Conservation (phyloP, 2,888 invertebrate genomes). For the Hoplodrina blanda region DNA sequence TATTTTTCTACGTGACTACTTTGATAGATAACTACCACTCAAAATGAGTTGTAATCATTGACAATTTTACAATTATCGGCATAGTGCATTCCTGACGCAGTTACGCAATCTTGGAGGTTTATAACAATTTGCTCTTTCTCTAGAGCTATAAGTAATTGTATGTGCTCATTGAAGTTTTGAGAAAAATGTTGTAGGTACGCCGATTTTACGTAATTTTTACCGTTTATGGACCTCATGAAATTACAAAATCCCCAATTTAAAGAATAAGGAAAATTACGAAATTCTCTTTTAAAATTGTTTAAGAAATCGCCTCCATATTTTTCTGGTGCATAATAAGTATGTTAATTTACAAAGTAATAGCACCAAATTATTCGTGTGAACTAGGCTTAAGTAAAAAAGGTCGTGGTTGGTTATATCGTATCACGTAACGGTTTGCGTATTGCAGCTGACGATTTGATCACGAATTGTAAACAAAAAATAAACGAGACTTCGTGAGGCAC, state of each 20-base stretch:
- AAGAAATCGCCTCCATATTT: conserved; percentile 43
- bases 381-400: conserved; percentile 63
- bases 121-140: conserved; percentile 47
- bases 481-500: conserved; percentile 50
- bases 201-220: conserved; percentile 53
- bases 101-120: conserved; percentile 45
- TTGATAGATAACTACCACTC: conserved; percentile 42
- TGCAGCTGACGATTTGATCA: conserved; percentile 64
- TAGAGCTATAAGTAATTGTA: conserved; percentile 43
- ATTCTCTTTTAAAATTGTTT: conserved; percentile 38
- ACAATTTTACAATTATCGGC: conserved; percentile 55
- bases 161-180: conserved; percentile 37
- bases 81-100: conserved; percentile 35
- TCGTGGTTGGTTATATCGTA: conserved; percentile 52
- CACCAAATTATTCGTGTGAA: conserved; percentile 67
- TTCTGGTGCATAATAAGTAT: conserved; percentile 57
- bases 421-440: conserved; percentile 68
- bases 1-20: conserved; percentile 41
- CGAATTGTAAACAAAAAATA: conserved; percentile 64
- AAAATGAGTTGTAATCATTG: conserved; percentile 52
- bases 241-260: conserved; percentile 44
- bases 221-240: conserved; percentile 36
- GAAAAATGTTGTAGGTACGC: conserved; percentile 23
- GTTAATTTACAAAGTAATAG: conserved; percentile 63
- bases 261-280: conserved; percentile 48